Base-by-base conservation (phyloP, 2,888 invertebrate species). In the Drosophila sordidula region DNA sequence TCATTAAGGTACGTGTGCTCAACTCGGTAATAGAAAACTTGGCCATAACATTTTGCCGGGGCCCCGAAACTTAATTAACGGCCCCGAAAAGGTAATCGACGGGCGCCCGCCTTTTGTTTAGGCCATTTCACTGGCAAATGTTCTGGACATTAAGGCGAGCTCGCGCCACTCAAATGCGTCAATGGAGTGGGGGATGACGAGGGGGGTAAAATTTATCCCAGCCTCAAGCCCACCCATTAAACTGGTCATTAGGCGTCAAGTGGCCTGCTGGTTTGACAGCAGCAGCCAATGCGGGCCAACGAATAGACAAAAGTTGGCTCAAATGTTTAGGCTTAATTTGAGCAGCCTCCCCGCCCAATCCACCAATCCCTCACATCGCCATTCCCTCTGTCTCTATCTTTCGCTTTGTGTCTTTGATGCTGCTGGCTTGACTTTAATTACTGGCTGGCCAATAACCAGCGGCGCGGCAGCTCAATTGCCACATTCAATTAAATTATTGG, bases 191-290 rank as follows among this genome's bases (percentile, higher is more conserved):
- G 14, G 4, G 4, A 8, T n/a, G 34, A 6, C 6, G 8, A 8
- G 26, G 6, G 6, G 22, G 11, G n/a, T 18, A 11, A 6, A 9
- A 6, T 32, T 12, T 39, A 42, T 42, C 58, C 58, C 58, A 12
- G 34, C 32, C 22, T 42, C 32, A 54, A 34, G 52, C 38, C 39
- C 34, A 65, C 67, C 75, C 70, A 82, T 82, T 82, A 85, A 85
- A 81, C 75, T 85, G 85, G 84, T 82, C 85, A 85, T 86, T 86
- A 86, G 78, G 84, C 86, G 82, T 82, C 84, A 85, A 85, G 84
- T 85, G 82, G 82, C 80, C 78, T 74, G 69, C 72, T 81, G 73
- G 63, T 57, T 70, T 70, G 63, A 72, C 73, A 71, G 78, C 65
- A 36, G 42, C 52, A 57, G 59, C 45, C 64, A 64, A 41, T 38